Evolutionary conservation across 2,113 vertebrate species (phyloP), one percentile per base, ranked within the genome.

Genomic region (Corythornis cristatus): DNA sequence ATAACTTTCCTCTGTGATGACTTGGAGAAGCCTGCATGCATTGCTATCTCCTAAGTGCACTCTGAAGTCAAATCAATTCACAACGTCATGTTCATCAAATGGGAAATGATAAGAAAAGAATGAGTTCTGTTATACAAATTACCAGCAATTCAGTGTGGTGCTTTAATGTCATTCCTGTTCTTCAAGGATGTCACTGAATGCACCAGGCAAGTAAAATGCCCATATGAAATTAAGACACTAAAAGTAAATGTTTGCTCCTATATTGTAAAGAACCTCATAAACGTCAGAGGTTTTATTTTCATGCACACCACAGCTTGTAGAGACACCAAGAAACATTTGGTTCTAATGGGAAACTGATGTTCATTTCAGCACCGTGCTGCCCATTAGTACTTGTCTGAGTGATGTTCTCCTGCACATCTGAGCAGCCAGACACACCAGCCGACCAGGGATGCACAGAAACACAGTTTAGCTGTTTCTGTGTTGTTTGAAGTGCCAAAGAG

Each of bases 51-150:
- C 68, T 91, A 81, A 95, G 82, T 78, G 93, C 82, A 89, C 68
- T 93, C 85, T 86, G 85, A 93, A 95, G 93, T 92, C 79, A 95
- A 95, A 96, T 93, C 87, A 88, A 87, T 87, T 92, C 91, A 79
- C 89, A 76, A 70, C 33, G 33, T 89, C 93, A 88, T 54, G 87
- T 91, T 89, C 94, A 83, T 81, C 93, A 95, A 93, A 93, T 80
- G 88, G 72, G 79, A 95, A 95, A 95, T 81, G 82, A 86, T 78
- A 93, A 93, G 89, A 91, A 93, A 94, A 91, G 94, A 91, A 93
- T 86, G 85, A 95, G 65, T 88, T 93, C 86, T 94, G 89, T 88
- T 95, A 68, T 77, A 95, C 94, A 96, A 95, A 96, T 93, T 75
- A 93, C 94, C 80, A 81, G 89, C 91, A 89, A 78, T 95, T 95